Evolutionary conservation across 2,888 invertebrate genomes (phyloP).

Genomic region (Cataglyphis livida): DNA sequence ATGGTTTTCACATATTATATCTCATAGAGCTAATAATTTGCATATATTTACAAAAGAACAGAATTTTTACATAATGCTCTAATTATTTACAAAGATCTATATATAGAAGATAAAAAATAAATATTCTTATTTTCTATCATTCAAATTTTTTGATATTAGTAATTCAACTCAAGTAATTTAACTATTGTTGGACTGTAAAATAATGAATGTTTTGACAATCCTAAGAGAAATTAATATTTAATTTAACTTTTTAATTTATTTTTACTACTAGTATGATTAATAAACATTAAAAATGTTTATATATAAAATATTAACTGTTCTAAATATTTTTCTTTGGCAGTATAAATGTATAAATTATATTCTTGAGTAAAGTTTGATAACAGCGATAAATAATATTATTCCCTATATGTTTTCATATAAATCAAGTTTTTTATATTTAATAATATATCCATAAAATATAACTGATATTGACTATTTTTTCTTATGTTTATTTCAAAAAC

Average conservation of each 20-base stretch:
- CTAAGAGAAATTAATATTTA: slow-evolving; percentile 7
- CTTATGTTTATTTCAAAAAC: slow-evolving; percentile 49
- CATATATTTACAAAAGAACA: slow-evolving; percentile 33
- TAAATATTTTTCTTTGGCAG: slow-evolving; percentile 51
- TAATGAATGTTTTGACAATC: neutral
- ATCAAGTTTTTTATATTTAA: neutral
- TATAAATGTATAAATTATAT: slow-evolving; percentile 34
- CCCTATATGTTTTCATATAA: neutral
- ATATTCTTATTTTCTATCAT: neutral
- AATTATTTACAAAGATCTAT: slow-evolving; percentile 47
- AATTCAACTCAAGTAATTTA: neutral
- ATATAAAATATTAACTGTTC: slow-evolving; percentile 30
- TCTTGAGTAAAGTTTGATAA: slow-evolving; percentile 1
- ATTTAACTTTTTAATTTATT: slow-evolving; percentile 1
- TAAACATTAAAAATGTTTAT: slow-evolving; percentile 1
- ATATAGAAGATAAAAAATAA: slow-evolving; percentile 30
- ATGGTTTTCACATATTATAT: neutral
- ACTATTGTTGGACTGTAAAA: neutral
- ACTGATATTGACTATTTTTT: slow-evolving; percentile 1
- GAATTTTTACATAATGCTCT: slow-evolving; percentile 1
- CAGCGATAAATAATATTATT: neutral
- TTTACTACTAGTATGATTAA: neutral
- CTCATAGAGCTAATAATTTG: neutral
- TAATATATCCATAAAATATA: slow-evolving; percentile 22
- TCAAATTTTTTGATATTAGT: slow-evolving; percentile 14